Percentiles rank a stretch among this genome's conserved stretches.
Evolutionary conservation across 2,888 invertebrate species (phyloP).

Genomic region (Oligia latruncula): DNA sequence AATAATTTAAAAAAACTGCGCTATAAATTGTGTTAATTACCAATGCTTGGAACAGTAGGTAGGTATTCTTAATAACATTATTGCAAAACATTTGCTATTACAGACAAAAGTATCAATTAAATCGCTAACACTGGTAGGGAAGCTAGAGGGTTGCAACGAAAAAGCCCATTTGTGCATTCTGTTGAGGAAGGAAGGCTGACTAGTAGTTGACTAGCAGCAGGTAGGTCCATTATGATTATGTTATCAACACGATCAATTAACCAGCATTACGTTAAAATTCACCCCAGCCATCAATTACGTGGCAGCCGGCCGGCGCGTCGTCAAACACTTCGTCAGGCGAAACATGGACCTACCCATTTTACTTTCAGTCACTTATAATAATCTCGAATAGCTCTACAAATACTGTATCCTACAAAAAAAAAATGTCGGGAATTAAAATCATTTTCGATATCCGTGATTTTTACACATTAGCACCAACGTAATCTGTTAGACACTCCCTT

Average conservation of each 20-base stretch:
- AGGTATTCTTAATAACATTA: conserved; percentile 61
- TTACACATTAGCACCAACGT: conserved; percentile 77
- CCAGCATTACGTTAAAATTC: conserved; percentile 86
- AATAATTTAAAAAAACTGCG: conserved; percentile 5
- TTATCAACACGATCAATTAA: conserved; percentile 87
- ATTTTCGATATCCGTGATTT: conserved; percentile 57
- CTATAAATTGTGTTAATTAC: conserved; percentile 10
- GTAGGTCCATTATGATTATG: conserved; percentile 80
- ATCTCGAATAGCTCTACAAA: neutral
- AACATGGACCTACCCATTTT: conserved; percentile 74
- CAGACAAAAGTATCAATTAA: conserved; percentile 76
- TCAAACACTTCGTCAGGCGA: conserved; percentile 66
- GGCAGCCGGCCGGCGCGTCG: conserved; percentile 73
- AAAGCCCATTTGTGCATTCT: conserved; percentile 80
- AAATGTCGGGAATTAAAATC: conserved; percentile 66
- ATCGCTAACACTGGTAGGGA: conserved; percentile 70
- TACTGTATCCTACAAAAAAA: neutral
- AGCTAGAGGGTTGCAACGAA: conserved; percentile 71
- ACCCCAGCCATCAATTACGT: conserved; percentile 84
- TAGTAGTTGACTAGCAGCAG: conserved; percentile 70
- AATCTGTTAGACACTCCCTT: conserved; percentile 81
- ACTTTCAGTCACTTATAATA: neutral
- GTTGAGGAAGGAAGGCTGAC: conserved; percentile 72
- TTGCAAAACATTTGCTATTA: conserved; percentile 1
- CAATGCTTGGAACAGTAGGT: neutral